Evolutionary conservation across 2,797 vertebrate species (phyloP).

Genomic region (Galagoides demidoff): DNA sequence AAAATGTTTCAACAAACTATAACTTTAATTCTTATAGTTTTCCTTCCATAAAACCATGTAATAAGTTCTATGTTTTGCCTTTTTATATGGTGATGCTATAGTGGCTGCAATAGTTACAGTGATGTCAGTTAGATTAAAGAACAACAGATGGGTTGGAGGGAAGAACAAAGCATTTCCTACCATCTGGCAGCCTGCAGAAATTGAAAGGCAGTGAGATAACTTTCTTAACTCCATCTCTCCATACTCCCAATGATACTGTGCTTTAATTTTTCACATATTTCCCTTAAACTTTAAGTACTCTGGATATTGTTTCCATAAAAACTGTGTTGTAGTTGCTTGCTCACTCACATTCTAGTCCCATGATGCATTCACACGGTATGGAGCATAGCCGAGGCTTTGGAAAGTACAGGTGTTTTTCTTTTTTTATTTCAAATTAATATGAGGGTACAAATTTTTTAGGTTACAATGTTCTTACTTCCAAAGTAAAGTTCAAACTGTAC

Average conservation of each 20-base stretch:
- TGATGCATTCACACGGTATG: neutral
- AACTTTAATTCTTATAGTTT: constrained; percentile 78
- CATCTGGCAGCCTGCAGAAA: constrained; percentile 69
- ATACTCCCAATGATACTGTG: neutral
- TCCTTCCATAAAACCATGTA: constrained; percentile 75
- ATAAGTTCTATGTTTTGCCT: constrained; percentile 73
- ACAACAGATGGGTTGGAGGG: constrained; percentile 73
- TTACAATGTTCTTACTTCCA: too few species aligned
- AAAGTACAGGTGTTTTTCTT: neutral
- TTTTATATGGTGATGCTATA: constrained; percentile 76
- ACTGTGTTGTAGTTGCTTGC: neutral
- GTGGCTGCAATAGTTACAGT: constrained; percentile 68
- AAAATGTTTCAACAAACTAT: constrained; percentile 76
- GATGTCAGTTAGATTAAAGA: constrained; percentile 76
- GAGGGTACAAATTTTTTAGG: too few species aligned
- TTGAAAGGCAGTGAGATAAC: constrained; percentile 43
- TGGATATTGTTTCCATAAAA: neutral
- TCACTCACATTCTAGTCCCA: neutral
- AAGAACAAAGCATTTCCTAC: constrained; percentile 78
- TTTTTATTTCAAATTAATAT: too few species aligned
- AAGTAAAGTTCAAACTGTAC: too few species aligned
- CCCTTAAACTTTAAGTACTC: neutral
- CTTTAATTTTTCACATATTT: constrained; percentile 67
- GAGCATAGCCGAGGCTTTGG: neutral
- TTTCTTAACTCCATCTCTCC: constrained; percentile 58